Evolutionary conservation across 2,797 vertebrate species (phyloP).

Genomic region (Poliocrania exsul): DNA sequence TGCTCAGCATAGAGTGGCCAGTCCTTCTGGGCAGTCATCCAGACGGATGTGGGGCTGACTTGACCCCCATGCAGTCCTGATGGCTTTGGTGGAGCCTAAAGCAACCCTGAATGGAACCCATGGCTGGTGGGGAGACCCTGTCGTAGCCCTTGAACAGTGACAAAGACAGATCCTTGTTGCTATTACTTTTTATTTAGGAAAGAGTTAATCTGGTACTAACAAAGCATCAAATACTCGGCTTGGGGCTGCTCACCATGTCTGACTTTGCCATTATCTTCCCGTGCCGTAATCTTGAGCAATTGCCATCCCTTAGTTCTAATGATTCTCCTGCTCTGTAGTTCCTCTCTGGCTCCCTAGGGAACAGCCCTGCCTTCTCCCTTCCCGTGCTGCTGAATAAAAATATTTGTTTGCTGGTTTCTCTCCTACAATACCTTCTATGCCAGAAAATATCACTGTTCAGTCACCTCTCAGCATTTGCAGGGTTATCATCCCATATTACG

Average conservation of each 20-base stretch:
- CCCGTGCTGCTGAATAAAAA: background rate
- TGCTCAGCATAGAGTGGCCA: background rate
- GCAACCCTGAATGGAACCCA: background rate
- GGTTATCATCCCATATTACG: slow-evolving; percentile 2
- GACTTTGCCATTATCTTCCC: background rate
- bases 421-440: background rate
- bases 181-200: background rate
- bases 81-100: background rate
- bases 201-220: background rate
- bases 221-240: background rate
- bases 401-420: background rate
- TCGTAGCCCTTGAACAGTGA: background rate
- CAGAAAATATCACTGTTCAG: slow-evolving; percentile 7
- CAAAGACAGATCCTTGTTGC: background rate
- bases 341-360: background rate
- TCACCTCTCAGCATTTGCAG: background rate
- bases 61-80: background rate
- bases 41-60: background rate
- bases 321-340: background rate
- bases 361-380: background rate
- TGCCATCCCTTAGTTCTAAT: background rate
- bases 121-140: background rate
- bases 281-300: background rate
- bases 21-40: background rate
- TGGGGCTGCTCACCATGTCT: background rate